Base-by-base conservation (phyloP, 1,140 invertebrate genomes). In the Stratiolaelaps scimitus region DNA sequence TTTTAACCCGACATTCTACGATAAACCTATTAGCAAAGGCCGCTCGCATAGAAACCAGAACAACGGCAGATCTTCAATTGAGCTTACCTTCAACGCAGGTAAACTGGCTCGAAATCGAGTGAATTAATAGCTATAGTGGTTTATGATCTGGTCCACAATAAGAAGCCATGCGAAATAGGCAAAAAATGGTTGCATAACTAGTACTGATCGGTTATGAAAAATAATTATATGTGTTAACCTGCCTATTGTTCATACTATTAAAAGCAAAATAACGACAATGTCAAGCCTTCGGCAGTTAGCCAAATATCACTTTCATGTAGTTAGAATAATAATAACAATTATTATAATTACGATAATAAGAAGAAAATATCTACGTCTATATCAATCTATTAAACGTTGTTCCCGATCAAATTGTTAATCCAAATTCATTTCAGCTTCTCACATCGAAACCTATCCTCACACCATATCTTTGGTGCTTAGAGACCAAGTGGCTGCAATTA, bases 91-190 rank as follows among this genome's bases (percentile, higher is more conserved):
- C 5, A 15, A 48, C 20, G 47, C 47, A 15, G 47, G 44, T 45
- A 45, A 45, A 13, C 44, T 45, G 44, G 44, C 44, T 45, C 44
- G n/a, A n/a, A n/a, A 45, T 45, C 13, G 44, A 45, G 13, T 45
- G n/a, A n/a, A n/a, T n/a, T n/a, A n/a, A n/a, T n/a, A n/a, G n/a
- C n/a, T n/a, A n/a, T n/a, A n/a, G n/a, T n/a, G n/a, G n/a, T n/a
- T n/a, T n/a, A n/a, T n/a, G n/a, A n/a, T n/a, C n/a, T n/a, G n/a
- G n/a, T n/a, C n/a, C n/a, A n/a, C n/a, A n/a, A n/a, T n/a, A n/a
- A n/a, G n/a, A n/a, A n/a, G n/a, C n/a, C 44, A 13, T 13, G 44
- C 19, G 13, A n/a, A n/a, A n/a, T 45, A n/a, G 44, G 13, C 44
- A 45, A 45, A 45, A 13, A 13, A 45, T 19, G 44, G n/a, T 45